Conservation (phyloP, 2,888 invertebrate genomes). For the Papilio gigon region DNA sequence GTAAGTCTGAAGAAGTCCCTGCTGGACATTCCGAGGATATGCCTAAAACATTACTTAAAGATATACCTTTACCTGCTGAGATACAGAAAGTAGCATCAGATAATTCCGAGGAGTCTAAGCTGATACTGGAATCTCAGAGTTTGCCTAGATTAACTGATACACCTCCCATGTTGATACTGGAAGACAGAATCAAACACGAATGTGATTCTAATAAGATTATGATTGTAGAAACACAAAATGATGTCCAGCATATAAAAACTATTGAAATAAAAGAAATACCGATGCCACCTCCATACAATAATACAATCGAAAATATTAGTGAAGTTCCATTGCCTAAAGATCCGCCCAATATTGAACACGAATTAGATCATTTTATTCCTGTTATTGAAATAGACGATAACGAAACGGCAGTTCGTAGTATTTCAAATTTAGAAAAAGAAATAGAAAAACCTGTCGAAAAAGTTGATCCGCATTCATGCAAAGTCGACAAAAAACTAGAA, state of each 20-base stretch:
- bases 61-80: constrained; percentile 72
- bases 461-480: constrained; percentile 60
- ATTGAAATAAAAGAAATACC: constrained; percentile 71
- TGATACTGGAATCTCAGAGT: constrained; percentile 81
- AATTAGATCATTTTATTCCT: constrained; percentile 84
- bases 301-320: constrained; percentile 68
- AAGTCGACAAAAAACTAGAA: constrained; percentile 83
- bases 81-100: constrained; percentile 53
- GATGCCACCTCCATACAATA: constrained; percentile 71
- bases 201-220: constrained; percentile 33
- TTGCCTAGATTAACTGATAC: constrained; percentile 86
- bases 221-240: constrained; percentile 48
- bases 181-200: constrained; percentile 23
- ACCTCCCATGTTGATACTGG: constrained; percentile 63
- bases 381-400: constrained; percentile 85
- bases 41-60: constrained; percentile 63
- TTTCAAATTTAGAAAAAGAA: constrained; percentile 82
- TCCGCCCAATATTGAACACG: constrained; percentile 56
- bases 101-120: constrained; percentile 63
- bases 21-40: constrained; percentile 55
- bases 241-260: constrained; percentile 58
- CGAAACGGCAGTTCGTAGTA: constrained; percentile 91
- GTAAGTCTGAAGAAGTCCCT: constrained; percentile 54
- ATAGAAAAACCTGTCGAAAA: constrained; percentile 60
- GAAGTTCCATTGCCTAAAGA: constrained; percentile 74